Conservation (phyloP, 1,140 invertebrate species). For the Oryctes rhinoceros region DNA sequence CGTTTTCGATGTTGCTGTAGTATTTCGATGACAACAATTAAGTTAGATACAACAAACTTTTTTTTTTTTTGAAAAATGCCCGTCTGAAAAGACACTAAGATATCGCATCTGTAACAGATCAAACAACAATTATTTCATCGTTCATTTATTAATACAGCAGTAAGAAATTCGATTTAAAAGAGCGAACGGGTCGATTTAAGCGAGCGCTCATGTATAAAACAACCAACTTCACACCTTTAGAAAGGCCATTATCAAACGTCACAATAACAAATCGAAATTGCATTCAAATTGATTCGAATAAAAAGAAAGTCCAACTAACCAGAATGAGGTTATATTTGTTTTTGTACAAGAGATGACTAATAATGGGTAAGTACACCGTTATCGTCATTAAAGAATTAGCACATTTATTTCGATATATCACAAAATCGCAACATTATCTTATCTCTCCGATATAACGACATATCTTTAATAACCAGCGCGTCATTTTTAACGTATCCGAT, state of each 20-base stretch:
- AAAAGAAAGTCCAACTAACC: not conserved
- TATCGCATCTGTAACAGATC: too few relatives aligned
- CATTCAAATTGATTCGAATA: not conserved
- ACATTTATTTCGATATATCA: not conserved
- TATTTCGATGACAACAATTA: not conserved
- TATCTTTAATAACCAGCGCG: not conserved
- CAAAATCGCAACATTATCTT: not conserved
- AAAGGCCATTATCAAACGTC: not conserved
- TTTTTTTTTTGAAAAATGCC: too few relatives aligned
- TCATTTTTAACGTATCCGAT: not conserved
- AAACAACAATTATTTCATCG: too few relatives aligned
- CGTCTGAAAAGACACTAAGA: too few relatives aligned
- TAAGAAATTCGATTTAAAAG: too few relatives aligned
- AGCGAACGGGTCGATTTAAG: too few relatives aligned
- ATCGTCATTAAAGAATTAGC: not conserved
- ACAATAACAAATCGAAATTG: not conserved
- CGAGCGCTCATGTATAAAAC: too few relatives aligned
- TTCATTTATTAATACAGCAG: too few relatives aligned
- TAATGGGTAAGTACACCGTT: not conserved
- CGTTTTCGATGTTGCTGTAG: not conserved
- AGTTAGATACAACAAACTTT: too few relatives aligned
- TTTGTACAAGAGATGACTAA: not conserved
- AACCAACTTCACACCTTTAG: too few relatives aligned
- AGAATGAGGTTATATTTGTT: slow-evolving; percentile 13
- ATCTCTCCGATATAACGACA: not conserved